Conservation (phyloP, 2,888 invertebrate species). For the Nowickia ferox region DNA sequence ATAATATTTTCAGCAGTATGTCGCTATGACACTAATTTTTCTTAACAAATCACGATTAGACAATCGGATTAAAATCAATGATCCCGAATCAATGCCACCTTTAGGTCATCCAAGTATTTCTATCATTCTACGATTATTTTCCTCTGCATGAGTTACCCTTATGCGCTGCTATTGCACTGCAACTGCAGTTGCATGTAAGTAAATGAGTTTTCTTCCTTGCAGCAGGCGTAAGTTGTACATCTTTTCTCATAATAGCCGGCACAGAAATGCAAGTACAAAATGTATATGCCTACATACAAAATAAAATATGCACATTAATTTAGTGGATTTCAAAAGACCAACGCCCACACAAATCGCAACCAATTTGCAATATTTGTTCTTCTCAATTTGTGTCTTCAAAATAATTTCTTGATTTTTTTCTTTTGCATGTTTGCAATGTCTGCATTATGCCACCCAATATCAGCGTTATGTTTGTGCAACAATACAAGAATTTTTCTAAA, state of each 20-base stretch:
- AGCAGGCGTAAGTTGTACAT: slow-evolving; percentile 22
- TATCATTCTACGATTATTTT: too few species aligned
- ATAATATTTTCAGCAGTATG: too few species aligned
- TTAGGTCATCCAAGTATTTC: too few species aligned
- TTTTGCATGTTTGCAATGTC: slow-evolving; percentile 38
- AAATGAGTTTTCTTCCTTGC: slow-evolving; percentile 53
- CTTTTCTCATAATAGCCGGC: slow-evolving; percentile 24
- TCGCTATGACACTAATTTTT: too few species aligned
- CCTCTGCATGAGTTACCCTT: too few species aligned
- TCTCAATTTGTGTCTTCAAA: slow-evolving; percentile 51
- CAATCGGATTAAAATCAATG: too few species aligned
- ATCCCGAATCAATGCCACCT: too few species aligned
- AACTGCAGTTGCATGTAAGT: slow-evolving; percentile 1
- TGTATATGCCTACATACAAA: too few species aligned
- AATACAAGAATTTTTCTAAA: slow-evolving; percentile 17
- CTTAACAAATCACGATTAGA: too few species aligned
- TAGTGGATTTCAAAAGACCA: slow-evolving; percentile 44
- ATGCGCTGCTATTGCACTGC: neutral
- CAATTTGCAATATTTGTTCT: slow-evolving; percentile 49
- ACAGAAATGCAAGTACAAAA: neutral
- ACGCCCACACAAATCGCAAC: slow-evolving; percentile 53
- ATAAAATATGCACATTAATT: neutral
- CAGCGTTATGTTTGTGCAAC: slow-evolving; percentile 24
- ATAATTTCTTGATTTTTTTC: slow-evolving; percentile 34
- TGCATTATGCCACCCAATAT: slow-evolving; percentile 55